Base-by-base conservation (phyloP, 2,113 vertebrate genomes). In the Gopherus evgoodei region DNA sequence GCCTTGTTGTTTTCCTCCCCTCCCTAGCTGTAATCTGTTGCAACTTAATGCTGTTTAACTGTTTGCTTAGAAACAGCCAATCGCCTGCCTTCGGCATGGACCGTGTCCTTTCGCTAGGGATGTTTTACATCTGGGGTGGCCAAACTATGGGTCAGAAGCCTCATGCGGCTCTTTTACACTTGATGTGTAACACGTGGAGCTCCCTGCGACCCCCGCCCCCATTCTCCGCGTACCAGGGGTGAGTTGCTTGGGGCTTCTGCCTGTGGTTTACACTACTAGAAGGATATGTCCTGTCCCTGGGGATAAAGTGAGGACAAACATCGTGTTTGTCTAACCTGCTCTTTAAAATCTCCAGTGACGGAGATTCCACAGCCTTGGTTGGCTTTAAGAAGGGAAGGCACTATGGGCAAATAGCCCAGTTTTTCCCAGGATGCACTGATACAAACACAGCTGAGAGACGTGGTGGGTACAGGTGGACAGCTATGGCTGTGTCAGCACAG, bases 1-100 rank as follows among this genome's bases (percentile, higher is more conserved):
- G 90, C 44, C 38, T 81, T 92, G 96, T 6, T 91, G 97, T 91
- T 97, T 97, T 95, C 94, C 93, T 96, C 89, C n/a, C 65, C 54
- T 87, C 94, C 76, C 72, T 89, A 22, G 3, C 42, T 78, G 24
- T 27, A 27, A 47, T 27, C 22, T 47, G 9, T 78, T 44, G 75
- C 42, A 78, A 78, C 11, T 14, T 44, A 78, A 29, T 47, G 24
- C 42, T 44, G 19, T 38, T 72, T 21, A 72, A 72, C 65, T 72
- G 65, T 25, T 78, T 78, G 75, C 75, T 25, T 44, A 21, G 31
- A 72, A 22, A 72, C 47, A 92, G 83, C 31, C 6, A 22, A 86
- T 9, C 81, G 62, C 56, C 8, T 8, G 35, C 22, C 88, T 38
- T 80, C 0, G 0, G 57, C 38, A 19, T 90, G 42, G 38, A 78